Conservation (phyloP, 1,140 invertebrate genomes). For the Trichonephila clavipes region DNA sequence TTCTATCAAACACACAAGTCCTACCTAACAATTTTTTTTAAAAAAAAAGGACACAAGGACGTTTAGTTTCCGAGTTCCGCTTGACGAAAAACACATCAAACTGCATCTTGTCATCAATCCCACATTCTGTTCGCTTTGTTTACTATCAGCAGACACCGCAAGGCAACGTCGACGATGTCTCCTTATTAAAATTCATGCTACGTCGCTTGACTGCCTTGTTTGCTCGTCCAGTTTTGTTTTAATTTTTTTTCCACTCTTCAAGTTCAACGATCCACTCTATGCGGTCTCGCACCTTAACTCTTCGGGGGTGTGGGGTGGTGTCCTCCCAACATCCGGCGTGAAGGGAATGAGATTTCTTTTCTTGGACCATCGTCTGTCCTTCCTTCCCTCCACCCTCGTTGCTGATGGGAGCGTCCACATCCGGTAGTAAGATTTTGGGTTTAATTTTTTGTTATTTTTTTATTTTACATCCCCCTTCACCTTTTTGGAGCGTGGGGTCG, state of each 20-base stretch:
- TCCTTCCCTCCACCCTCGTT: background rate
- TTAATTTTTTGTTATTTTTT: background rate
- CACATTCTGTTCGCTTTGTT: background rate
- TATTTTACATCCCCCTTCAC: background rate
- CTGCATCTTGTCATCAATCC: too few species aligned
- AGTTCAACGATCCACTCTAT: constrained; percentile 10
- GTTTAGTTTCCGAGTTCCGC: too few species aligned
- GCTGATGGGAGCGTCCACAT: constrained; percentile 44
- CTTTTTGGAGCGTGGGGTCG: background rate
- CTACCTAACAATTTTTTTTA: too few species aligned
- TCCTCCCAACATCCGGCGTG: background rate
- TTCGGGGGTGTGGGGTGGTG: background rate
- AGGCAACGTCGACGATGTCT: background rate
- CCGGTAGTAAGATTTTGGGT: constrained; percentile 1
- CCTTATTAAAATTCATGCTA: background rate
- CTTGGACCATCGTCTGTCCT: background rate
- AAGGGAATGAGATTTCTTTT: background rate
- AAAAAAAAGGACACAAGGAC: too few species aligned
- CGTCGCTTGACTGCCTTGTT: constrained; percentile 2
- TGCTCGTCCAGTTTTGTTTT: background rate
- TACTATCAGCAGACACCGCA: background rate
- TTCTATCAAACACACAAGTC: too few species aligned
- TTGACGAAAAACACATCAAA: too few species aligned
- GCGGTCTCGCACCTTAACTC: background rate
- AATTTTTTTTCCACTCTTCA: background rate